Evolutionary conservation across 92 coral and sea anemone species (phyloP), one percentile per base, ranked within the genome.

Genomic region (Phenganax stokvisi): DNA sequence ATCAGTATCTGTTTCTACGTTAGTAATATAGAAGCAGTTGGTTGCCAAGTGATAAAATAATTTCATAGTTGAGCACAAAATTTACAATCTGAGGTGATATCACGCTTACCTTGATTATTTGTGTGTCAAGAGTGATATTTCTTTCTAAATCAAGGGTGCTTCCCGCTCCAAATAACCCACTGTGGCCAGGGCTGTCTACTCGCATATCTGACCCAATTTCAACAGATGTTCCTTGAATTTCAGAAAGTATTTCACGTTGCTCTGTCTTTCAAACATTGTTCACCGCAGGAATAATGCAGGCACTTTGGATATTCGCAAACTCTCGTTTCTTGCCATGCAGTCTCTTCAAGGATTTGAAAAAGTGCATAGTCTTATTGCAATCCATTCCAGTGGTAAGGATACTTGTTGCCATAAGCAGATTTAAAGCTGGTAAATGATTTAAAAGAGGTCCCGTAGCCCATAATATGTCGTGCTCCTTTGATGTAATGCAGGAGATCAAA

Each of bases 101-200:
- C 47, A 76, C 56, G 47, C 63, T 84, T 76, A 84, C 86, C 86
- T 84, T 84, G 55, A 84, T 65, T 20, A 84, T 74, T 76, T 84
- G 87, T 30, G 87, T 84, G 58, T 84, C 87, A n/a, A 84, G 72
- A 54, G 76, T 84, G 29, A 83, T 54, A 57, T 76, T 84, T 72
- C 82, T 60, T 10, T 84, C 87, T 55, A 76, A 73, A 54, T 84
- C 83, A 51, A 84, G 63, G 30, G 83, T 64, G 57, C 81, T 77
- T 6, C 81, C 81, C 29, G 81, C 54, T 27, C 81, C 81, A 59
- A 85, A 63, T 27, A 85, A 80, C 47, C 85, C 88, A 73, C 85
- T 79, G 85, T 85, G 88, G 56, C 85, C 88, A 69, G 85, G 88
- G 62, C 88, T 85, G 84, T 80, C 85, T 80, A 85, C 88, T 30